These are phyloP conservation scores for Lates calcarifer DNA, from an alignment of 2,113 vertebrate species.

Conservation along the genomic window DNA sequence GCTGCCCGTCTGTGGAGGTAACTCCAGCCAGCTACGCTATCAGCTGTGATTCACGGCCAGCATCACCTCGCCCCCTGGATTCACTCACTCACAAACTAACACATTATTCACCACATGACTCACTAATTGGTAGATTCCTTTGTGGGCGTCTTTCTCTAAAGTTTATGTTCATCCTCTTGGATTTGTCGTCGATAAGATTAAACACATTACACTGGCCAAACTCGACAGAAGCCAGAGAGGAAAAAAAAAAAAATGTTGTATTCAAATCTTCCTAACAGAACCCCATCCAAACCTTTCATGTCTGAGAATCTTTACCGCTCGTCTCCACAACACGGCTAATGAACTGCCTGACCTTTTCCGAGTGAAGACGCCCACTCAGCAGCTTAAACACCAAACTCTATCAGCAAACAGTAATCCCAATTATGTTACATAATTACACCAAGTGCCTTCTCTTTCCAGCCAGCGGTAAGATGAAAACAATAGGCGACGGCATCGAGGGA, in stretches of 20 bases:
- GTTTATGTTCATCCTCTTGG: constrained; percentile 24
- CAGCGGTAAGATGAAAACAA: constrained; percentile 10
- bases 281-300: neutral
- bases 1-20: constrained; percentile 49
- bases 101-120: constrained; percentile 55
- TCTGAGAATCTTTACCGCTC: neutral
- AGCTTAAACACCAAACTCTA: constrained; percentile 52
- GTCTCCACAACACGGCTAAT: constrained; percentile 50
- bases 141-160: constrained; percentile 11
- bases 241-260: neutral
- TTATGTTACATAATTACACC: constrained; percentile 37
- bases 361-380: constrained; percentile 56
- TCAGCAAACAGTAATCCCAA: constrained; percentile 43
- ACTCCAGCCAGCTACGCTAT: constrained; percentile 45
- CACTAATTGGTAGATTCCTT: constrained; percentile 51
- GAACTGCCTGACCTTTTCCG: constrained; percentile 65
- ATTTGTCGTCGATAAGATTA: constrained; percentile 38
- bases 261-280: neutral
- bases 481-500: neutral
- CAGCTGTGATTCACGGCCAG: constrained; percentile 60
- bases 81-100: constrained; percentile 50
- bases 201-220: constrained; percentile 11
- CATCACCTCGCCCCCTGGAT: constrained; percentile 35
- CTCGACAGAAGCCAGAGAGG: no score
- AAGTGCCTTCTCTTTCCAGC: neutral